Evolutionary conservation across 2,113 vertebrate species (phyloP).

Genomic region (Choloepus hoffmanni): DNA sequence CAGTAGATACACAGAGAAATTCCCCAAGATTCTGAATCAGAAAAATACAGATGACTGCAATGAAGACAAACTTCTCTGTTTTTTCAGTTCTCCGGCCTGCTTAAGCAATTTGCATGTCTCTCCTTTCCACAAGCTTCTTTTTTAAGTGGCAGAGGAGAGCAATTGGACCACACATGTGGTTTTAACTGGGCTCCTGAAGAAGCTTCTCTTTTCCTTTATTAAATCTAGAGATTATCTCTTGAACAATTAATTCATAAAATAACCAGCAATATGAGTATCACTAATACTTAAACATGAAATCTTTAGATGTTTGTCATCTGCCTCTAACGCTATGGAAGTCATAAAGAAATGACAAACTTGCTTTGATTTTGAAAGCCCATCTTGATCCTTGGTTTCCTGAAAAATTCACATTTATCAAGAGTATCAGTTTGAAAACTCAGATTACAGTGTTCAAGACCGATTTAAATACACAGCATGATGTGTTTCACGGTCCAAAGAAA

Average conservation of each 20-base stretch:
- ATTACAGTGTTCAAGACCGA: background rate
- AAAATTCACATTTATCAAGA: slow-evolving; percentile 62
- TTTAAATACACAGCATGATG: background rate
- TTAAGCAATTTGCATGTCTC: background rate
- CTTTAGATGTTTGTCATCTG: slow-evolving; percentile 34
- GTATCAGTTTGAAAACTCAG: slow-evolving; percentile 63
- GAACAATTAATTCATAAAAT: slow-evolving; percentile 36
- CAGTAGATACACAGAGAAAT: slow-evolving; percentile 43
- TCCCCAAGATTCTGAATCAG: slow-evolving; percentile 54
- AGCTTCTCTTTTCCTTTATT: background rate
- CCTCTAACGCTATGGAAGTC: background rate
- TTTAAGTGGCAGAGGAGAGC: slow-evolving; percentile 68
- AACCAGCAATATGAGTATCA: slow-evolving; percentile 9
- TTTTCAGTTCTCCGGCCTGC: background rate
- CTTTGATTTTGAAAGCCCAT: slow-evolving; percentile 70
- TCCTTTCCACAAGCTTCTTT: slow-evolving; percentile 70
- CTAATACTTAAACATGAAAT: slow-evolving; percentile 16
- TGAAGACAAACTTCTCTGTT: background rate
- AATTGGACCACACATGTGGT: slow-evolving; percentile 65
- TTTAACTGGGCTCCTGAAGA: background rate
- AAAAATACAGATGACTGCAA: background rate
- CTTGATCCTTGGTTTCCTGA: slow-evolving; percentile 62
- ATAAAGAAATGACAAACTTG: slow-evolving; percentile 31
- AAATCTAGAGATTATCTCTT: slow-evolving; percentile 3
- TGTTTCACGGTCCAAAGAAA: background rate